Evolutionary conservation across 2,797 vertebrate species (phyloP), one percentile per base, ranked within the genome.

Genomic region (Microctenopoma stevenorrisi): DNA sequence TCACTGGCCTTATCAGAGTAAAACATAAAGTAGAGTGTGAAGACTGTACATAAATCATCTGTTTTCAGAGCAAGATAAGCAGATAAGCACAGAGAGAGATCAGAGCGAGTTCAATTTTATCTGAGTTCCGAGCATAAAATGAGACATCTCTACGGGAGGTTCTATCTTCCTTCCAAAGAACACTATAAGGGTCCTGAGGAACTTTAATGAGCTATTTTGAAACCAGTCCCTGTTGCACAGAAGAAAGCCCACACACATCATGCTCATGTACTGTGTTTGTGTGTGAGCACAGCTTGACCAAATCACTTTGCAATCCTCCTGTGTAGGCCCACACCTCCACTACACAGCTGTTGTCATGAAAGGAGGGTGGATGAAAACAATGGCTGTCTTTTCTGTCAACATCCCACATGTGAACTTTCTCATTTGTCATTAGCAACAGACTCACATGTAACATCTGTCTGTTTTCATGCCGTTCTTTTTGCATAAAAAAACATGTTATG

Each of bases 41-140:
- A 84, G 83, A 76, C 78, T 71, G 76, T 58, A 74, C 79, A 90
- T 93, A 92, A 92, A 91, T 93, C 90, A 88, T 89, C 64, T 82
- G 83, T 79, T 88, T 89, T 88, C 77, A 84, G 67, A 79, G 74
- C 0, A 25, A 77, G 89, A 92, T 91, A 91, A 91, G 86, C 44
- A 26, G 25, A 50, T 60, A 71, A 13, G 12, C 10, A 15, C 46
- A 82, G 54, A 76, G 58, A 74, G 43, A 73, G 43, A 22, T 22
- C 37, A 46, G 7, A 59, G 42, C 64, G 51, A 44, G 57, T 40
- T 48, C 68, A 28, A 49, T 15, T 54, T 67, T 42, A 78, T 79
- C 53, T 25, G 42, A 38, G 18, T 59, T 40, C 33, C 0, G 18
- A 42, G 51, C 43, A 66, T 58, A 30, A 83, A 75, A 68, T 63